Evolutionary conservation across 2,797 vertebrate genomes (phyloP), one percentile per base, ranked within the genome.

Genomic region (Vipera latastei): DNA sequence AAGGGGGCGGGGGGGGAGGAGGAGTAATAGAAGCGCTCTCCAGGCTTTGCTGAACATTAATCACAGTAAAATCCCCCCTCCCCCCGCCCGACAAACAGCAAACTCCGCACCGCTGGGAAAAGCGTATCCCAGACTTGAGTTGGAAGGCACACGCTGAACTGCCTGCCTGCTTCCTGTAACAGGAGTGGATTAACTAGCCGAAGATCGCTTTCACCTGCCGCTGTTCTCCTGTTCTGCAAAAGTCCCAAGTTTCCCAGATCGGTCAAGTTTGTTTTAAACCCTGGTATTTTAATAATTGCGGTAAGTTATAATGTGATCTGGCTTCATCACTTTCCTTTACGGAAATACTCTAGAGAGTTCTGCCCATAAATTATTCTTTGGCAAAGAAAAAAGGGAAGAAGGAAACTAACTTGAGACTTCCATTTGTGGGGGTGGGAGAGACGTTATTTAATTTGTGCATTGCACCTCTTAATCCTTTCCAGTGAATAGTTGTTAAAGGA

Each of bases 271-370:
- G 13, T 65, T 95, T 91, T 93, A 18, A 51, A 90, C 92, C 90
- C 63, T 92, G 87, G 93, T 90, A 94, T 96, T 96, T 96, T 96
- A 96, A 96, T 97, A 97, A 97, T 97, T 95, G 95, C 59, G 89
- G 95, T 95, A 96, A 53, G 97, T 97, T 97, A 96, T 96, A 97
- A 97, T 96, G 96, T 96, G 96, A 95, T 95, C 93, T 93, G 96
- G 96, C 48, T 95, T 95, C 88, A 93, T 95, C 90, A 69, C 78
- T 94, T 96, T 96, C 44, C 96, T 96, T 96, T 57, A 93, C 87
- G 92, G 95, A 95, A 96, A 96, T 95, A 96, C 96, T 96, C 96
- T 92, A 91, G 96, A 97, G 96, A 96, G 96, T 94, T 93, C 94
- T 93, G 94, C 92, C 92, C 96, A 97, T 97, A 94, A 96, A 96